These are phyloP conservation scores for Pseudomugil gertrudae DNA, from an alignment of 2,797 vertebrate species.

Conservation along the genomic window DNA sequence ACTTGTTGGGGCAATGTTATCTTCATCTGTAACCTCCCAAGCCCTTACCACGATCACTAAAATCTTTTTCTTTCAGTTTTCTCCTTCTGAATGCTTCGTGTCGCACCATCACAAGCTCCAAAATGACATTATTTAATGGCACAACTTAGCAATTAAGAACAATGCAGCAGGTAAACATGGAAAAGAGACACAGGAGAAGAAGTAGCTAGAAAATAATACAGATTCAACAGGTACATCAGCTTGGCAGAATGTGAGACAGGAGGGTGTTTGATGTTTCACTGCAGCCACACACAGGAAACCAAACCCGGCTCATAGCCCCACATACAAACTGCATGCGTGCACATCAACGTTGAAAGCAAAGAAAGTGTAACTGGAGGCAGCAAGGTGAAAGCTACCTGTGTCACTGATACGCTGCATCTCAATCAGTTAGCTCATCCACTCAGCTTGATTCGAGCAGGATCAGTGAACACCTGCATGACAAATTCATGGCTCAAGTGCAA, in stretches of 20 bases:
- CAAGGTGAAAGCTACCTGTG: slow-evolving; percentile 66
- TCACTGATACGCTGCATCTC: slow-evolving; percentile 65
- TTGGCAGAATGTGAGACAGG: slow-evolving; percentile 13
- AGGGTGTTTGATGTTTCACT: slow-evolving; percentile 40
- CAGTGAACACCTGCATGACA: slow-evolving; percentile 55
- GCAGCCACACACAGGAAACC: slow-evolving; percentile 62
- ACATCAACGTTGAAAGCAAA: slow-evolving; percentile 34
- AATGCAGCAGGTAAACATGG: not conserved
- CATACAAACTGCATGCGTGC: slow-evolving; percentile 31
- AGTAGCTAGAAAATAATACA: slow-evolving; percentile 7
- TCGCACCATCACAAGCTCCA: not conserved
- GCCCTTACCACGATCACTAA: not conserved
- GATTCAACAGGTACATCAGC: slow-evolving; percentile 10
- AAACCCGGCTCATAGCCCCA: slow-evolving; percentile 42
- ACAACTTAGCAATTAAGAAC: not conserved
- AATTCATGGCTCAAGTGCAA: slow-evolving; percentile 46
- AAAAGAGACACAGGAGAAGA: not conserved
- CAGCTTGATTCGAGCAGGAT: slow-evolving; percentile 48
- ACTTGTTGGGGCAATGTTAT: not conserved
- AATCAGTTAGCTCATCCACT: slow-evolving; percentile 45
- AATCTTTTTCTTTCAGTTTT: not conserved
- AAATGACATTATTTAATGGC: not conserved
- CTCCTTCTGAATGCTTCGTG: not conserved
- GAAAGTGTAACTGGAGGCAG: slow-evolving; percentile 67
- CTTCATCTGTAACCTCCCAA: slow-evolving; percentile 5